Conservation (phyloP, 2,113 vertebrate species). For the Nanger granti region DNA sequence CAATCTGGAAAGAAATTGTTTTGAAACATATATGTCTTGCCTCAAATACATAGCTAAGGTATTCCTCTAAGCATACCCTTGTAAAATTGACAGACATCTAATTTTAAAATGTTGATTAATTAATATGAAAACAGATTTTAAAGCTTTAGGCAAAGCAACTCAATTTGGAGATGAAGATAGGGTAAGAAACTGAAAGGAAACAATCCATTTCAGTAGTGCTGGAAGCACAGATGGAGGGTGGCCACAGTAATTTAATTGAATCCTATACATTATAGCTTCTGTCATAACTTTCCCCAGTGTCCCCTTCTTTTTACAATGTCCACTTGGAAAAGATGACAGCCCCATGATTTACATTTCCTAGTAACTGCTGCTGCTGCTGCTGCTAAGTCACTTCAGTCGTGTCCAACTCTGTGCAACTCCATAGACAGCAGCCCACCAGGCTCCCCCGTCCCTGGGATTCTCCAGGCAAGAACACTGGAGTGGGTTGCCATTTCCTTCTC, state of each 20-base stretch:
- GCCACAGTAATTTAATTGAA: background rate
- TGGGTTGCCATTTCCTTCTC: too few relatives aligned
- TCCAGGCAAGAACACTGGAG: too few relatives aligned
- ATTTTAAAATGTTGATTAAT: conserved; percentile 54
- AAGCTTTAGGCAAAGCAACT: conserved; percentile 32
- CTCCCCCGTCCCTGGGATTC: too few relatives aligned
- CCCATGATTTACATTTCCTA: background rate
- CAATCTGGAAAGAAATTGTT: background rate
- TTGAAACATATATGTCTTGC: background rate
- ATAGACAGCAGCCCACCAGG: too few relatives aligned
- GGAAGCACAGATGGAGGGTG: background rate
- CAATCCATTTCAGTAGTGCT: background rate
- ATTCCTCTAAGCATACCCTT: background rate
- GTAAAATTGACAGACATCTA: conserved; percentile 8
- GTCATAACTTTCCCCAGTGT: background rate
- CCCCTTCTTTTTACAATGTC: background rate
- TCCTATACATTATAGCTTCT: background rate
- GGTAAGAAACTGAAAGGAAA: background rate
- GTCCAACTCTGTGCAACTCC: too few relatives aligned
- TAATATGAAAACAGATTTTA: conserved; percentile 38
- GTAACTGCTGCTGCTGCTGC: background rate
- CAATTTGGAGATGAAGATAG: conserved; percentile 18
- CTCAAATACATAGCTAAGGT: background rate
- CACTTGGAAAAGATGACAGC: background rate
- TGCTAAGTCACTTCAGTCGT: too few relatives aligned